Percentiles rank a stretch among this genome's conserved stretches.
Conservation (phyloP, 1,140 invertebrate genomes). For the Callitettix versicolor region DNA sequence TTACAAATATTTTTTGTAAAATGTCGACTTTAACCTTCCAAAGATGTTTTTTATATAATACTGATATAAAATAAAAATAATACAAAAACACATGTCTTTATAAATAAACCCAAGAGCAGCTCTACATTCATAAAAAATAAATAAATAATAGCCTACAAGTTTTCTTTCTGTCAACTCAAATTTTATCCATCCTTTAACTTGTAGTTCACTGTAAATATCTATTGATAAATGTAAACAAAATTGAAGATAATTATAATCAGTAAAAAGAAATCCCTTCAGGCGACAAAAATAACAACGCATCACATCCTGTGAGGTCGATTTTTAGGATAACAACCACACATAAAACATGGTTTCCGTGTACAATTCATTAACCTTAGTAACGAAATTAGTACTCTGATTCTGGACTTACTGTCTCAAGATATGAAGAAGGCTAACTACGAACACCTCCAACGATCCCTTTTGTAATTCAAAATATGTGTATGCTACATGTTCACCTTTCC, state of each 20-base stretch:
- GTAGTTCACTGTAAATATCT: too few relatives aligned
- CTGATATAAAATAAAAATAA: too few relatives aligned
- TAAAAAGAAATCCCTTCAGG: not conserved
- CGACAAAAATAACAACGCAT: constrained; percentile 13
- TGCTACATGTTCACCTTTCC: constrained; percentile 13
- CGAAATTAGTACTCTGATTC: not conserved
- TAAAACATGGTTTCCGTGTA: not conserved
- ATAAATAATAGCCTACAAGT: too few relatives aligned
- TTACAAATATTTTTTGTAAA: too few relatives aligned
- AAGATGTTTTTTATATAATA: too few relatives aligned
- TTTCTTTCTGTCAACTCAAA: too few relatives aligned
- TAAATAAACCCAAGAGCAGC: too few relatives aligned
- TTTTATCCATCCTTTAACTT: too few relatives aligned
- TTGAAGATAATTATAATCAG: not conserved
- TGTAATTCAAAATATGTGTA: not conserved
- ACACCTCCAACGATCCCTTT: not conserved
- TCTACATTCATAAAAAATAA: too few relatives aligned
- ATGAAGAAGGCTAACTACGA: not conserved
- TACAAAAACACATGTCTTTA: too few relatives aligned
- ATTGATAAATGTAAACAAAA: too few relatives aligned
- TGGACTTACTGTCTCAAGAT: constrained; percentile 4
- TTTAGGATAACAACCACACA: not conserved
- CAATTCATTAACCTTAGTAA: not conserved
- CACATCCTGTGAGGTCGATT: constrained; percentile 9
- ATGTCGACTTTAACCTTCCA: too few relatives aligned